phyloP scores from a whole-genome alignment of 2,888 invertebrate species.

The Pyrochroa serraticornis region DNA sequence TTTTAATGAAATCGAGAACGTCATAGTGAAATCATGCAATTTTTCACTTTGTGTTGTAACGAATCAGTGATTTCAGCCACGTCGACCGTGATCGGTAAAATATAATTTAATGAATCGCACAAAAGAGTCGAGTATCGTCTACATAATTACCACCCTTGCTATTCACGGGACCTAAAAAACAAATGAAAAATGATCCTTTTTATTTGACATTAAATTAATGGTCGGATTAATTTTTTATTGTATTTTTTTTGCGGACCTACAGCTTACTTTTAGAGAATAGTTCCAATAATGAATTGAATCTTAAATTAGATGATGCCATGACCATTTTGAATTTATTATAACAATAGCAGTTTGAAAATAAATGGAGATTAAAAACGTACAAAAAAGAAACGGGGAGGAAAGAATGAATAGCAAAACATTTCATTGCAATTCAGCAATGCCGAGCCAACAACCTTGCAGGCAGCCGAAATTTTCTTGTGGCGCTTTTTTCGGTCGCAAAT shows the following conservation, averaged over 20 bases:
- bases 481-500: background rate
- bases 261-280: constrained; percentile 10
- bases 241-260: constrained; percentile 12
- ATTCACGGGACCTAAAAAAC: constrained; percentile 12
- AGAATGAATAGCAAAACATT: constrained; percentile 8
- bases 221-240: constrained; percentile 22
- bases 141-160: constrained; percentile 20
- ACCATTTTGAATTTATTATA: constrained; percentile 3
- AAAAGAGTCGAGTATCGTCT: constrained; percentile 17
- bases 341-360: constrained; percentile 4
- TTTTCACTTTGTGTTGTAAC: constrained; percentile 4
- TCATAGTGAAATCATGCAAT: background rate
- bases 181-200: constrained; percentile 24
- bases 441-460: constrained; percentile 4
- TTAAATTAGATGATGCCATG: constrained; percentile 7
- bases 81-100: constrained; percentile 10
- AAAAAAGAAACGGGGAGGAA: background rate
- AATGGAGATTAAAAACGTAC: constrained; percentile 3
- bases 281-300: constrained; percentile 16
- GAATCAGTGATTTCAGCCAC: constrained; percentile 2
- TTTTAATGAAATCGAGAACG: too few species aligned
- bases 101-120: constrained; percentile 12
- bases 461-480: constrained; percentile 1
- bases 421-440: constrained; percentile 3
- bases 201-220: constrained; percentile 26